Base-by-base conservation (phyloP, 2,113 vertebrate genomes). In the Ondatra zibethicus region DNA sequence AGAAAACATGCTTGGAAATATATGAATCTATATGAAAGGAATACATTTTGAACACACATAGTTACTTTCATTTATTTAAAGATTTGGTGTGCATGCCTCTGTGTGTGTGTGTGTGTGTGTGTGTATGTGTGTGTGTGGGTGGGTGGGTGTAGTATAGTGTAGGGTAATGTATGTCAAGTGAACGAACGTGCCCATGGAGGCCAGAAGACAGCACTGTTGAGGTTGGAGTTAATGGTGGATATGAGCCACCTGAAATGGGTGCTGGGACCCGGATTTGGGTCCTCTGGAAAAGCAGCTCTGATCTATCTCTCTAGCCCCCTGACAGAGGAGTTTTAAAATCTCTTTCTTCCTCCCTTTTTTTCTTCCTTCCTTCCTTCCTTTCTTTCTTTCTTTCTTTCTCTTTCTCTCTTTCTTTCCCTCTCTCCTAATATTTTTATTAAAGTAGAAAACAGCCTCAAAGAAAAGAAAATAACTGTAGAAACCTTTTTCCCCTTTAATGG, bases 1-100 rank as follows among this genome's bases (percentile, higher is more conserved):
- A 92, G 21, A 16, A 95, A 55, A 66, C 16, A 42, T 86, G 58
- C 23, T 31, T 89, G 45, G 42, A 92, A 93, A 84, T 93, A 7
- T 68, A 25, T 72, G 21, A 86, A 91, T 91, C 19, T 55, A 73
- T 36, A 92, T 81, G 31, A 73, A 52, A 4, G 42, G 10, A 88
- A 77, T 78, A 19, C 6, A 50, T 9, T 17, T 31, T 39, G 80
- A 92, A 36, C 23, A 89, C 72, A 72, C n/a, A 77, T 16, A 89
- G 17, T 7, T 31, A 9, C 12, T 29, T 47, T 16, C 47, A 12
- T 78, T 50, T 50, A 31, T 50, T 50, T 78, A 50, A 78, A 77
- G 75, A 27, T 47, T 77, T 12, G 3, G 29, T 77, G 13, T 42
- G 39, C 5, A 5, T 76, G 36, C 42, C 8, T 75, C n/a, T 75